A percentile compares a stretch with the other conserved stretches of the same genome.
These are phyloP conservation scores for Sebastes steindachneri DNA, from an alignment of 2,797 vertebrate species.

Conservation along the genomic window DNA sequence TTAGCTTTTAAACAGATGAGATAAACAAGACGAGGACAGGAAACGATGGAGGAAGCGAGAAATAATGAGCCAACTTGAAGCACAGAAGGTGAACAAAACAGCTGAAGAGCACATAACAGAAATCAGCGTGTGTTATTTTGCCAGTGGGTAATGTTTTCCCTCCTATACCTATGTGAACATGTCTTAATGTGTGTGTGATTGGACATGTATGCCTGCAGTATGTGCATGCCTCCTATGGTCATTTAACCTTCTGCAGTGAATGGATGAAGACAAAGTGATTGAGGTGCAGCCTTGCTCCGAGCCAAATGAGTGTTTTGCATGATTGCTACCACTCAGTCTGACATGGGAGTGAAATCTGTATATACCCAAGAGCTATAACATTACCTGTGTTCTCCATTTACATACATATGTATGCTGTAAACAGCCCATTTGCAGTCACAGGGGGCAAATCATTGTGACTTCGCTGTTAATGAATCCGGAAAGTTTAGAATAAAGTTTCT, in stretches of 20 bases:
- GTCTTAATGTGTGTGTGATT: background rate
- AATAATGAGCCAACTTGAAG: constrained; percentile 51
- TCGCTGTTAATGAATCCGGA: constrained; percentile 43
- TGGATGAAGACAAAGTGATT: constrained; percentile 47
- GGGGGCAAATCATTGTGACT: constrained; percentile 44
- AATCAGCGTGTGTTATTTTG: background rate
- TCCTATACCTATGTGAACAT: background rate
- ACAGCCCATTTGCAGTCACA: constrained; percentile 27
- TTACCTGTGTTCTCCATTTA: constrained; percentile 61
- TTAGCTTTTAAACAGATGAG: constrained; percentile 43
- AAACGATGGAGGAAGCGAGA: constrained; percentile 13
- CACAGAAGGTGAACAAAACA: constrained; percentile 34
- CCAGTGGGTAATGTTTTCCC: background rate
- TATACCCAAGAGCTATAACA: constrained; percentile 47
- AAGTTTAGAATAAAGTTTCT: constrained; percentile 65
- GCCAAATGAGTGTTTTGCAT: constrained; percentile 59
- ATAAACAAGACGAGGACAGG: constrained; percentile 40
- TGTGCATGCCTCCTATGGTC: constrained; percentile 1
- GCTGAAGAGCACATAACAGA: constrained; percentile 12
- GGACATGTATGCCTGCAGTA: background rate
- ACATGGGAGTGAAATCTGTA: constrained; percentile 47
- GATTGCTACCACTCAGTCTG: constrained; percentile 58
- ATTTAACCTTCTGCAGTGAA: constrained; percentile 48
- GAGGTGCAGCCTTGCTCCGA: constrained; percentile 46
- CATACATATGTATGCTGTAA: constrained; percentile 55